These are phyloP conservation scores for Eublepharis macularius DNA, from an alignment of 2,113 vertebrate genomes.

Conservation along the genomic window DNA sequence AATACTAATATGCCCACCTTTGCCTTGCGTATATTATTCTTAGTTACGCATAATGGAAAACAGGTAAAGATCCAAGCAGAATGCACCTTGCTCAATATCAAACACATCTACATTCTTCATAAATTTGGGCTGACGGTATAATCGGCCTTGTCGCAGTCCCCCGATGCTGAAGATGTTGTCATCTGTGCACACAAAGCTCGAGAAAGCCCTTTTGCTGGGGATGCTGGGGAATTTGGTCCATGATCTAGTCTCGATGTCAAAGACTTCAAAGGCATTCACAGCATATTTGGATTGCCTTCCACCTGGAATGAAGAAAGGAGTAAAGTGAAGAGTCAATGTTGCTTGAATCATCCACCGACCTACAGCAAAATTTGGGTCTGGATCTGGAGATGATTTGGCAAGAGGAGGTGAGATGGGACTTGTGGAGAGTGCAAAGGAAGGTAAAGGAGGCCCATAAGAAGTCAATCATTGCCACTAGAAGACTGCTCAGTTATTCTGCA, in stretches of 20 bases:
- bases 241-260: conserved; percentile 86
- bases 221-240: conserved; percentile 90
- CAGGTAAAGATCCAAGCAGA: accelerated
- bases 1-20: not conserved
- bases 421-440: not conserved
- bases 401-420: not conserved
- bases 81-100: conserved; percentile 89
- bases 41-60: not conserved
- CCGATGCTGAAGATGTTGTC: conserved; percentile 89
- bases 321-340: not conserved
- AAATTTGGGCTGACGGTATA: conserved; percentile 95
- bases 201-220: conserved; percentile 92
- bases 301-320: conserved; percentile 69
- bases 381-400: not conserved
- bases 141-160: conserved; percentile 89
- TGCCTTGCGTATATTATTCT: not conserved
- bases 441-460: not conserved
- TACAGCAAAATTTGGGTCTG: not conserved
- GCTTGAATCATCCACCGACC: not conserved
- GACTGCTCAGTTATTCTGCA: not conserved
- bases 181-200: conserved; percentile 85
- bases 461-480: not conserved
- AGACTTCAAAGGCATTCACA: conserved; percentile 90
- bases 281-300: conserved; percentile 94
- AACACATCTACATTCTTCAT: conserved; percentile 94